These are phyloP conservation scores for Phylloscopus trochilus DNA, from an alignment of 2,113 vertebrate species.

Conservation along the genomic window DNA sequence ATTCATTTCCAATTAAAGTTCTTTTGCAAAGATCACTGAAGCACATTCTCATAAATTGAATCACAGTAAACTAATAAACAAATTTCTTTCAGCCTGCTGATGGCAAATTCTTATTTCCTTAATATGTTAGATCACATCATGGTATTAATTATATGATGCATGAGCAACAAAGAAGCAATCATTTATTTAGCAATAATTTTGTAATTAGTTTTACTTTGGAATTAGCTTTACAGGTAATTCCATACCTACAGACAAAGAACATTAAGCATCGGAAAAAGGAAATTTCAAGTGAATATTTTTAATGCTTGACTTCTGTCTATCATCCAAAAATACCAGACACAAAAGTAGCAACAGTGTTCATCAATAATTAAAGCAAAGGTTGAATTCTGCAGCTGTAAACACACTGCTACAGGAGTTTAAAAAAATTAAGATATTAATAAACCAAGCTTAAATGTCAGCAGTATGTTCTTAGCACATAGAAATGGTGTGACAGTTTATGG, in stretches of 20 bases:
- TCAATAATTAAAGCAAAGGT: constrained; percentile 37
- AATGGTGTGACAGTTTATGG: constrained; percentile 33
- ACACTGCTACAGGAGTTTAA: neutral
- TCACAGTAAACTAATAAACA: constrained; percentile 79
- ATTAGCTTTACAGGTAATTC: constrained; percentile 44
- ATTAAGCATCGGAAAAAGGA: constrained; percentile 17
- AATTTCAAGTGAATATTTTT: constrained; percentile 27
- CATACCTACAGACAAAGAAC: neutral
- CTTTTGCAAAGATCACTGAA: constrained; percentile 80
- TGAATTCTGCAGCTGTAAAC: constrained; percentile 57
- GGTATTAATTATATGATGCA: constrained; percentile 76
- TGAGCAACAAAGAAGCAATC: constrained; percentile 59
- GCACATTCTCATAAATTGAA: constrained; percentile 80
- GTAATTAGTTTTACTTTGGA: constrained; percentile 36
- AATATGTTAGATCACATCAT: constrained; percentile 73
- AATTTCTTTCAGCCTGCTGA: constrained; percentile 66
- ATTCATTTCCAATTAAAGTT: constrained; percentile 83
- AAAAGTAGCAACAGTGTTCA: constrained; percentile 24
- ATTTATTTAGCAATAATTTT: constrained; percentile 56
- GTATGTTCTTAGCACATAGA: constrained; percentile 9
- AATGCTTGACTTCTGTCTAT: constrained; percentile 18
- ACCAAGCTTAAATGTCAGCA: constrained; percentile 60
- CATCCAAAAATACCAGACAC: constrained; percentile 5
- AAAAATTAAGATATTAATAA: constrained; percentile 71
- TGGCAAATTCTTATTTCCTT: constrained; percentile 75